Evolutionary conservation across 2,113 vertebrate genomes (phyloP).

Genomic region (Bungarus multicinctus): DNA sequence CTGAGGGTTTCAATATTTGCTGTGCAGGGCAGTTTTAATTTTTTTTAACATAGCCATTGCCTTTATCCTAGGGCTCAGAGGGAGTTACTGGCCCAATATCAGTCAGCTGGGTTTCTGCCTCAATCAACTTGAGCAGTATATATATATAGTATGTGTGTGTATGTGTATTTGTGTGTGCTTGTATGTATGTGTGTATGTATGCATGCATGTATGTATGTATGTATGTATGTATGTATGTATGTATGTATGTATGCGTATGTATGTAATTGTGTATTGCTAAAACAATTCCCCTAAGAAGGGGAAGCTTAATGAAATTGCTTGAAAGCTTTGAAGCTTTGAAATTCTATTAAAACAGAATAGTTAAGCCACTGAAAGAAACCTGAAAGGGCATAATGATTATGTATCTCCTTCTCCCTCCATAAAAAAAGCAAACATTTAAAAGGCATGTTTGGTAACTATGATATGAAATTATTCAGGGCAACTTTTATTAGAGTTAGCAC

Average conservation of each 20-base stretch:
- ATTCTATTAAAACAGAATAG: neutral
- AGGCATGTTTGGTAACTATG: neutral
- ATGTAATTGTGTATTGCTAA: neutral
- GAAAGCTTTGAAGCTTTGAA: too few relatives aligned
- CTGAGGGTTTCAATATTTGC: neutral
- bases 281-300: neutral
- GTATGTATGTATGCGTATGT: neutral
- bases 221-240: neutral
- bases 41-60: neutral
- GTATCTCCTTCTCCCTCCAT: neutral
- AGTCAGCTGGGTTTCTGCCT: neutral
- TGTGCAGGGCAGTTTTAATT: neutral
- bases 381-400: neutral
- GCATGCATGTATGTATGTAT: neutral
- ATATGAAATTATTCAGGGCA: neutral
- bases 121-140: neutral
- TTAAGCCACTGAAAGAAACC: neutral
- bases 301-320: neutral
- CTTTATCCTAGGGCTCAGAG: neutral
- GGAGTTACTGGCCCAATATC: neutral
- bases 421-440: neutral
- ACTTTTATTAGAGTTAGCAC: neutral
- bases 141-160: neutral
- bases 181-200: neutral
- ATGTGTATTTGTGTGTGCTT: neutral